These are phyloP conservation scores for Drosophila aldrichi DNA, from an alignment of 2,888 invertebrate species.

Conservation along the genomic window DNA sequence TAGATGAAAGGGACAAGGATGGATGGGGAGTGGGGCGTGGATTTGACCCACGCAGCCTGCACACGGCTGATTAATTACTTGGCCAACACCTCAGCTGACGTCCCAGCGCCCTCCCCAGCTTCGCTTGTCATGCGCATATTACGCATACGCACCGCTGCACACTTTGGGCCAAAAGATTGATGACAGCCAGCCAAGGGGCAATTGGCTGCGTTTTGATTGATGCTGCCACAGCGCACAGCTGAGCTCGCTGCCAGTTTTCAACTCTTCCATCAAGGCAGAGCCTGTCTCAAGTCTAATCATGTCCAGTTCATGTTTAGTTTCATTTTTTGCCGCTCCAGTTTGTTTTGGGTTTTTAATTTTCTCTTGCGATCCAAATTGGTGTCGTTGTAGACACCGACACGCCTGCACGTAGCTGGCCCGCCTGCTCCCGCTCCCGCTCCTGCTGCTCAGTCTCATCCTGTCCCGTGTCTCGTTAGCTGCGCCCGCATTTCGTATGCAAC, in stretches of 20 bases:
- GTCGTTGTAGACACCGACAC: background rate
- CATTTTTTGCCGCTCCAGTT: background rate
- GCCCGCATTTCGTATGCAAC: constrained; percentile 47
- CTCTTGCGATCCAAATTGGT: constrained; percentile 18
- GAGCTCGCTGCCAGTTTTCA: constrained; percentile 3
- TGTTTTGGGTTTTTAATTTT: constrained; percentile 30
- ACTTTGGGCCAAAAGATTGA: constrained; percentile 57
- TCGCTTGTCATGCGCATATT: constrained; percentile 44
- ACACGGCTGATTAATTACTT: constrained; percentile 59
- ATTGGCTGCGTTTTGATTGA: constrained; percentile 31
- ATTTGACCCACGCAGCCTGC: background rate
- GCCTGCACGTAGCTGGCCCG: constrained; percentile 17
- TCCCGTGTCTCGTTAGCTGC: constrained; percentile 26
- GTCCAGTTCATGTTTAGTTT: background rate
- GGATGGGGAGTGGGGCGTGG: background rate
- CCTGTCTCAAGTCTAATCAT: constrained; percentile 46
- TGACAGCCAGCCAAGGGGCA: constrained; percentile 37
- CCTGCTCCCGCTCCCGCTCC: too few relatives aligned
- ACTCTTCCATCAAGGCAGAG: constrained; percentile 38
- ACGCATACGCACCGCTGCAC: constrained; percentile 63
- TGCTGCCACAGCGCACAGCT: constrained; percentile 12
- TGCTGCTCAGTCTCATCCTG: background rate
- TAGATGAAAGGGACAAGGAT: constrained; percentile 5
- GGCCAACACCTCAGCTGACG: constrained; percentile 22
- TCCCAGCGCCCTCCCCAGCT: background rate